phyloP scores from a whole-genome alignment of 2,797 vertebrate species.

The Luscinia megarhynchos region DNA sequence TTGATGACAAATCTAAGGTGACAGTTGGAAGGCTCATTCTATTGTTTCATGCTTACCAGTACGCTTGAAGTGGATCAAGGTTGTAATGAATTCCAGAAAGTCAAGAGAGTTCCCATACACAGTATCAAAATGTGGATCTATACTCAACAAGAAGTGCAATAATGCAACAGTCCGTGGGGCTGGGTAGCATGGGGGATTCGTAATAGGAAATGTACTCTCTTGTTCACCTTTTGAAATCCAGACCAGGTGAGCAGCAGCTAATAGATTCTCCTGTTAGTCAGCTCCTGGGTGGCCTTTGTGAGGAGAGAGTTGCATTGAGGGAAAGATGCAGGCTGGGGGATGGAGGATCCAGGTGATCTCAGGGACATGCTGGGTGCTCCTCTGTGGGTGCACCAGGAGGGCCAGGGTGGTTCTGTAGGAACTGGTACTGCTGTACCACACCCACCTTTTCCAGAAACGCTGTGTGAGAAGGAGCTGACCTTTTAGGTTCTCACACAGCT shows the following conservation, averaged over 20 bases:
- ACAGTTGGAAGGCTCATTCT: conserved; percentile 52
- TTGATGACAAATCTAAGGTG: conserved; percentile 67
- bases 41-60: conserved; percentile 65
- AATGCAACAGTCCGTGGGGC: not conserved
- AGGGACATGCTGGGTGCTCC: fast-evolving
- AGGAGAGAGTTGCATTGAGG: not conserved
- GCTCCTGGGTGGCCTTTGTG: conserved; percentile 18
- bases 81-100: conserved; percentile 76
- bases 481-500: not conserved
- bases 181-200: not conserved
- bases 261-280: not conserved
- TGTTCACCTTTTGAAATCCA: conserved; percentile 45
- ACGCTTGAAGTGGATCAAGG: conserved; percentile 35
- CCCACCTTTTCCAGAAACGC: not conserved
- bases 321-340: not conserved
- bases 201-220: not conserved
- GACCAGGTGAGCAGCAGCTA: conserved; percentile 34
- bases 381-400: not conserved
- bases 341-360: not conserved
- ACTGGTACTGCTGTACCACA: not conserved
- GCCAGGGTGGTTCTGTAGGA: not conserved
- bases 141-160: conserved; percentile 41
- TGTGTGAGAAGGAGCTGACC: not conserved
- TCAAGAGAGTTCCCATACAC: conserved; percentile 3
- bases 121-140: conserved; percentile 20